Evolutionary conservation across 2,113 vertebrate species (phyloP).

Genomic region (Etheostoma spectabile): DNA sequence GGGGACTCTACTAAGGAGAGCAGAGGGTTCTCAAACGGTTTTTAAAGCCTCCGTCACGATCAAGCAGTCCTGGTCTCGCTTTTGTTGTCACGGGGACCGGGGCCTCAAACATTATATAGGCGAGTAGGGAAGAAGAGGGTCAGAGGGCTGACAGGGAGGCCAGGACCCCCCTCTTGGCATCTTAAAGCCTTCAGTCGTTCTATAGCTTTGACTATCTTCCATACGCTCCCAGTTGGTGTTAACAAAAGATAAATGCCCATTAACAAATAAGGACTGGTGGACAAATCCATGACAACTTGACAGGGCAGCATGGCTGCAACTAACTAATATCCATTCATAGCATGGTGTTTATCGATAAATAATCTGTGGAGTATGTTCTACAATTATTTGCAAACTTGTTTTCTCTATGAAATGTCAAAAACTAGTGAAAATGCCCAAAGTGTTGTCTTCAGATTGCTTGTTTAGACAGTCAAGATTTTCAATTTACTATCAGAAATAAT

Average conservation of each 20-base stretch:
- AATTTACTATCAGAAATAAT: not conserved
- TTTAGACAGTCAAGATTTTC: not conserved
- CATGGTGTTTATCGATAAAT: not conserved
- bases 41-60: constrained; percentile 44
- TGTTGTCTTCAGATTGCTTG: not conserved
- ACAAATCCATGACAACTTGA: not conserved
- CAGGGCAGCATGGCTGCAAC: not conserved
- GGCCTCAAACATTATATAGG: constrained; percentile 39
- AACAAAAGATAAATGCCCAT: constrained; percentile 34
- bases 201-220: constrained; percentile 21
- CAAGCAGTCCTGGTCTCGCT: constrained; percentile 41
- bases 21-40: constrained; percentile 17
- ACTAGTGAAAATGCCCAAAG: not conserved
- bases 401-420: no score
- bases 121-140: constrained; percentile 23
- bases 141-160: constrained; percentile 57
- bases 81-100: constrained; percentile 57
- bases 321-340: no score
- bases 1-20: constrained; percentile 21
- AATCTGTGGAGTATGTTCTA: not conserved
- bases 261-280: not conserved
- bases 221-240: not conserved
- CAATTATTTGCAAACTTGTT: not conserved
- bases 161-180: constrained; percentile 59
- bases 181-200: constrained; percentile 46